Evolutionary conservation across 2,888 invertebrate genomes (phyloP).

Genomic region (Rotaria magnacalcarata): DNA sequence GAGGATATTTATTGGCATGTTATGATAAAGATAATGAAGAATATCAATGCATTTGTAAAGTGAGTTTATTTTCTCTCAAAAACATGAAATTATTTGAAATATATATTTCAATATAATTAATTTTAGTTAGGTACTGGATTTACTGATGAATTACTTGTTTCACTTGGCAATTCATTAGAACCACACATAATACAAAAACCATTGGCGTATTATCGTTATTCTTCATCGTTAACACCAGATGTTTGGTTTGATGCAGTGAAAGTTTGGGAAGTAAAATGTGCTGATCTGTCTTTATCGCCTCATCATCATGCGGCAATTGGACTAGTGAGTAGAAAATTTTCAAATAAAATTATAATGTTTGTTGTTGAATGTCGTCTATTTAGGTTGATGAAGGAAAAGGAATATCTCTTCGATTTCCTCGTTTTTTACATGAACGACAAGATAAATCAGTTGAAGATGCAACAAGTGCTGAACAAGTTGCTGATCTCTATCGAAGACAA

Average conservation of each 20-base stretch:
- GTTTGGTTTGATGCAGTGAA: conserved; percentile 66
- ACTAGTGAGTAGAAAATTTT: conserved; percentile 63
- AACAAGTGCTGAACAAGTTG: conserved; percentile 68
- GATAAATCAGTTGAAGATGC: conserved; percentile 90
- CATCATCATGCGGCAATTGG: conserved; percentile 78
- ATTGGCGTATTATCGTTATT: conserved; percentile 62
- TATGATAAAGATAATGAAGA: conserved; percentile 82
- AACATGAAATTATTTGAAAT: not conserved
- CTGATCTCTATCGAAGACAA: conserved; percentile 4
- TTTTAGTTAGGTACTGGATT: conserved; percentile 80
- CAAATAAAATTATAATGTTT: not conserved
- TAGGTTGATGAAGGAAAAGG: conserved; percentile 81
- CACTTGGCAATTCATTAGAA: conserved; percentile 72
- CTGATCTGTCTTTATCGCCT: conserved; percentile 91
- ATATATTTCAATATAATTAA: not conserved
- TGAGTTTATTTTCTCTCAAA: not conserved
- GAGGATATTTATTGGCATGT: conserved; percentile 89
- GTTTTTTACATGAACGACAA: conserved; percentile 80
- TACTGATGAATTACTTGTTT: conserved; percentile 78
- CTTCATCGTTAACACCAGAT: conserved; percentile 62
- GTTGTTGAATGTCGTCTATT: conserved; percentile 47
- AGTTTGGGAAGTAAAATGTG: conserved; percentile 95
- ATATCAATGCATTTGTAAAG: conserved; percentile 82
- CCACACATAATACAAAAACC: conserved; percentile 71
- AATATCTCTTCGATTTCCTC: conserved; percentile 87